Evolutionary conservation across 1,140 invertebrate species (phyloP).

Genomic region (Papilio polyxenes): DNA sequence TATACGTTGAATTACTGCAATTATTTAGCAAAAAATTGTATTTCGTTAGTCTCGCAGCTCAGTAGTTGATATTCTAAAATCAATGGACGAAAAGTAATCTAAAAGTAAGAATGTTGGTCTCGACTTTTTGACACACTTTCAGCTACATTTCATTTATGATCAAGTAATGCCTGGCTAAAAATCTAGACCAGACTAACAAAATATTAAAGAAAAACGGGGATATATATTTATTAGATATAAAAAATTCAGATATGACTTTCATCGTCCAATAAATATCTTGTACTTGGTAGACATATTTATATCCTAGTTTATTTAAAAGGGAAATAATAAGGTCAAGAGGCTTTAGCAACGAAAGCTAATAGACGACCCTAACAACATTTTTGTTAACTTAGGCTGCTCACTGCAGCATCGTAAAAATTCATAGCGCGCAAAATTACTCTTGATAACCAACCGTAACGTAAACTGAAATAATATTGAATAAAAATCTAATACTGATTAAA

Average conservation of each 20-base stretch:
- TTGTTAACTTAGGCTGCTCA: conserved; percentile 25
- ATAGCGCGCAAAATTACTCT: conserved; percentile 25
- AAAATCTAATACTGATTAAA: conserved; percentile 12
- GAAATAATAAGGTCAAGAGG: conserved; percentile 17
- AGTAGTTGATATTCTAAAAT: too few species aligned
- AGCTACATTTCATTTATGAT: not conserved
- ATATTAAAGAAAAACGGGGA: not conserved
- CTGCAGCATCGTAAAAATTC: conserved; percentile 25
- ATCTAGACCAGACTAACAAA: not conserved
- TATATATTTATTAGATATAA: not conserved
- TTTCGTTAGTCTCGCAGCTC: too few species aligned
- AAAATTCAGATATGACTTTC: not conserved
- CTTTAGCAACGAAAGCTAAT: conserved; percentile 17
- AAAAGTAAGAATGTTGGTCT: not conserved
- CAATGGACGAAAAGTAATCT: not conserved
- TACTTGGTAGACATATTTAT: conserved; percentile 1
- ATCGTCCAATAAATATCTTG: not conserved
- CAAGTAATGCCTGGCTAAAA: too few species aligned
- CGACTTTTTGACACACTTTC: not conserved
- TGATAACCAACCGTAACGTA: conserved; percentile 18
- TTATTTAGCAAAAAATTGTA: not conserved
- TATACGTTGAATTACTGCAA: not conserved
- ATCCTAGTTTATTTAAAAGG: conserved; percentile 2
- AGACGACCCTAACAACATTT: conserved; percentile 17
- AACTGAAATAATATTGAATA: conserved; percentile 17